Evolutionary conservation across 2,888 invertebrate species (phyloP).

Genomic region (Auanema freiburgensis): DNA sequence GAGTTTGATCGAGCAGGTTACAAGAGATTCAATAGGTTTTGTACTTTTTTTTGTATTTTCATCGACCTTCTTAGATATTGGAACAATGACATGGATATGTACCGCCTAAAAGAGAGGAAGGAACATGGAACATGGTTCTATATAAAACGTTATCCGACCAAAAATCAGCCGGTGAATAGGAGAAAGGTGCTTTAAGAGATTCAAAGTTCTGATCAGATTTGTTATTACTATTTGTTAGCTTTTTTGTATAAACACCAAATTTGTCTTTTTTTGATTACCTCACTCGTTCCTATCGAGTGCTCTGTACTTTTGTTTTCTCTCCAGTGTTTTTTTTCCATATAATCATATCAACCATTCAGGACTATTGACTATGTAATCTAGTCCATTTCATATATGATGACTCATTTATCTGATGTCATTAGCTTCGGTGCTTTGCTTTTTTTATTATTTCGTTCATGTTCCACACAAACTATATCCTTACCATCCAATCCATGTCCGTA

Average conservation of each 20-base stretch:
- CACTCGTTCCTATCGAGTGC: conserved; percentile 5
- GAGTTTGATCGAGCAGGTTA: conserved; percentile 60
- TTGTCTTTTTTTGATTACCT: neutral
- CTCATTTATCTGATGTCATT: too few species aligned
- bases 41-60: neutral
- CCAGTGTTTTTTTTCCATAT: conserved; percentile 2
- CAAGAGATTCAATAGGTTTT: conserved; percentile 54
- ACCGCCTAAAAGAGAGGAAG: conserved; percentile 48
- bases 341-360: too few species aligned
- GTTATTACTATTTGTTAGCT: conserved; percentile 11
- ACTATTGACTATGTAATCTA: too few species aligned
- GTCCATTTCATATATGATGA: too few species aligned
- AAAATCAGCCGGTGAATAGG: conserved; percentile 29
- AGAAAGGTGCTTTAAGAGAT: conserved; percentile 5
- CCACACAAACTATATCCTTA: too few species aligned
- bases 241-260: conserved; percentile 11
- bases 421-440: too few species aligned
- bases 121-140: conserved; percentile 59
- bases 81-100: conserved; percentile 61
- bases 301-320: conserved; percentile 6
- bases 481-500: conserved; percentile 5
- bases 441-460: too few species aligned
- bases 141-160: conserved; percentile 56
- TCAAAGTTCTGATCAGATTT: neutral
- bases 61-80: conserved; percentile 40